phyloP scores from a whole-genome alignment of 2,113 vertebrate species.

The Pluvialis apricaria region DNA sequence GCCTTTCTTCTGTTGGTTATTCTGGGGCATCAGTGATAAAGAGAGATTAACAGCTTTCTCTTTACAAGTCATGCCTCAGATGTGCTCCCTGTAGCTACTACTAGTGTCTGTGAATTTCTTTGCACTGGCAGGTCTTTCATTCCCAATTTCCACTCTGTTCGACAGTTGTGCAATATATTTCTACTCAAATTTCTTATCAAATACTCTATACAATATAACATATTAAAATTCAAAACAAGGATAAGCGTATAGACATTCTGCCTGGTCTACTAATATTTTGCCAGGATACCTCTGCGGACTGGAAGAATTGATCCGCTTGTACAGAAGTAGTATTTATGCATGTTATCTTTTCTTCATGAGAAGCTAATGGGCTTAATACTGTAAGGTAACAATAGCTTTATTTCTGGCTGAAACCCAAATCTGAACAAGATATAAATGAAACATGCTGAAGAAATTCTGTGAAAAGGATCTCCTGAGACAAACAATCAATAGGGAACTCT shows the following conservation, averaged over 20 bases:
- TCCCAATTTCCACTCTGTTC: background rate
- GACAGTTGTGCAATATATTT: background rate
- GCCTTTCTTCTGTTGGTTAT: background rate
- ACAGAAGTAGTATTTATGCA: background rate
- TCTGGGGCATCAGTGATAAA: background rate
- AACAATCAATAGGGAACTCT: background rate
- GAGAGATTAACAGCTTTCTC: background rate
- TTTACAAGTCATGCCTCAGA: background rate
- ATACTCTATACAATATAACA: background rate
- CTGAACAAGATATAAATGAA: background rate
- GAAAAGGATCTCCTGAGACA: background rate
- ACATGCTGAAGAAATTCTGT: rapidly evolving
- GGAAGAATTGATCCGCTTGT: background rate
- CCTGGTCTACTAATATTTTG: background rate
- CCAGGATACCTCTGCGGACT: background rate
- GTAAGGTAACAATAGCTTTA: background rate
- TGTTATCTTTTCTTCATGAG: background rate
- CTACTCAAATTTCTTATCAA: background rate
- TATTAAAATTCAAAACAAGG: background rate
- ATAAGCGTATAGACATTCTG: background rate
- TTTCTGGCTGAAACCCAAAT: background rate
- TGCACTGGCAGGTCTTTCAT: background rate
- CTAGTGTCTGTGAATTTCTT: background rate
- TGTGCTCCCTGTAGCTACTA: background rate
- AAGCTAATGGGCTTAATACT: background rate